Base-by-base conservation (phyloP, 2,888 invertebrate species). In the Leptinotarsa rubiginosa region DNA sequence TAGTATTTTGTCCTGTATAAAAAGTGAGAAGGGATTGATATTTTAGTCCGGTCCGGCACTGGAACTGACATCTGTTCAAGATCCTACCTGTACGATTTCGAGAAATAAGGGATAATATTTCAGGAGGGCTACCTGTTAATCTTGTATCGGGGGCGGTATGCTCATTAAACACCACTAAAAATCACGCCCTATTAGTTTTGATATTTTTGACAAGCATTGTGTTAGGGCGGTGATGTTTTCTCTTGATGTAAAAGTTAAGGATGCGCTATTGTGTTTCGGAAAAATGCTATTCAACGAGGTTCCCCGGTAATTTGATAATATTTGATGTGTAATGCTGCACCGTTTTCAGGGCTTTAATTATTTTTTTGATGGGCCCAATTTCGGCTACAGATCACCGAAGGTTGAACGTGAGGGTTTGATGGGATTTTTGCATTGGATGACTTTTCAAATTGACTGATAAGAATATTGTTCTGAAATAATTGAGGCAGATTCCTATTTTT, bases 81-180 rank as follows among this genome's bases (percentile, higher is more conserved):
- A 59, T 54, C 62, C 70, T 73, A 69, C 69, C 68, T 68, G 62
- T 59, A 18, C 50, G 66, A 69, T 72, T 66, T 66, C 66, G 41
- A 59, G 69, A 65, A 74, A 75, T 73, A 76, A 75, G 80, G 81
- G 80, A 80, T 81, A 81, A 81, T 80, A 78, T 79, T 81, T 81
- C 77, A 74, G 76, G 65, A 74, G 76, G 76, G 78, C 82, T 83
- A 82, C 82, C 83, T 83, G 83, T 83, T 83, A 78, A 72, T 74
- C 76, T 81, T 75, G 77, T 80, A 78, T 76, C 75, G 76, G 79
- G 76, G 78, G 75, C 77, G 79, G 78, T 78, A 72, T 50, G 73
- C 75, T 80, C 79, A 76, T 80, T 77, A 74, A 76, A 79, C 80
- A 79, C 79, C 78, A 77, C 70, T 73, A 72, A 73, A 73, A 75